phyloP scores from a whole-genome alignment of 2,113 vertebrate species.

The Columba livia region DNA sequence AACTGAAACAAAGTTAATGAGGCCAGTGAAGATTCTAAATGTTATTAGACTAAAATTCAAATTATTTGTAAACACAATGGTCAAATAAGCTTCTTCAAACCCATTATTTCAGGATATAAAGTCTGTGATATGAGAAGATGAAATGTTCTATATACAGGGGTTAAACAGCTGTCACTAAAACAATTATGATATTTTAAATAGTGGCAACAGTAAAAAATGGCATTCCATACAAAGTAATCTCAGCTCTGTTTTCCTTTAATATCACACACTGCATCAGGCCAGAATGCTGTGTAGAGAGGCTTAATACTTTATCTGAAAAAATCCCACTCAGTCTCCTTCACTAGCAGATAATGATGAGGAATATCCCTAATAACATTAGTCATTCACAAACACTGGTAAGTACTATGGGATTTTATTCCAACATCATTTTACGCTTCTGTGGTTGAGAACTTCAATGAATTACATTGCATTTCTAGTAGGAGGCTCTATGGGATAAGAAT shows the following conservation, averaged over 20 bases:
- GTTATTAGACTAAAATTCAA: neutral
- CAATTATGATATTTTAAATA: slow-evolving; percentile 14
- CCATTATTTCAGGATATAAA: neutral
- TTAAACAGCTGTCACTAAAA: slow-evolving; percentile 2
- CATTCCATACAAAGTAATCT: neutral
- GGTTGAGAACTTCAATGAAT: slow-evolving; percentile 43
- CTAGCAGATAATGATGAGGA: slow-evolving; percentile 18
- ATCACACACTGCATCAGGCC: neutral
- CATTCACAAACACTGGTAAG: slow-evolving; percentile 32
- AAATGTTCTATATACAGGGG: neutral
- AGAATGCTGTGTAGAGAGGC: neutral
- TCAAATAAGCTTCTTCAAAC: neutral
- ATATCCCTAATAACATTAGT: slow-evolving; percentile 17
- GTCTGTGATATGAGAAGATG: neutral
- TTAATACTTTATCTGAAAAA: slow-evolving; percentile 30
- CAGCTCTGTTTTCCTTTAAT: slow-evolving; percentile 10
- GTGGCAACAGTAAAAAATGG: neutral
- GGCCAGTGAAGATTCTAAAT: neutral
- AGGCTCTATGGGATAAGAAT: neutral
- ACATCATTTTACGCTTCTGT: slow-evolving; percentile 30
- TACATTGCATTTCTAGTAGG: neutral
- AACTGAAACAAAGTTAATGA: neutral
- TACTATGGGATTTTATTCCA: slow-evolving; percentile 12
- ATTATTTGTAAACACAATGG: neutral
- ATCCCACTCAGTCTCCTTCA: slow-evolving; percentile 14